Evolutionary conservation across 2,888 invertebrate species (phyloP), one percentile per base, ranked within the genome.

Genomic region (Drosophila yooni): DNA sequence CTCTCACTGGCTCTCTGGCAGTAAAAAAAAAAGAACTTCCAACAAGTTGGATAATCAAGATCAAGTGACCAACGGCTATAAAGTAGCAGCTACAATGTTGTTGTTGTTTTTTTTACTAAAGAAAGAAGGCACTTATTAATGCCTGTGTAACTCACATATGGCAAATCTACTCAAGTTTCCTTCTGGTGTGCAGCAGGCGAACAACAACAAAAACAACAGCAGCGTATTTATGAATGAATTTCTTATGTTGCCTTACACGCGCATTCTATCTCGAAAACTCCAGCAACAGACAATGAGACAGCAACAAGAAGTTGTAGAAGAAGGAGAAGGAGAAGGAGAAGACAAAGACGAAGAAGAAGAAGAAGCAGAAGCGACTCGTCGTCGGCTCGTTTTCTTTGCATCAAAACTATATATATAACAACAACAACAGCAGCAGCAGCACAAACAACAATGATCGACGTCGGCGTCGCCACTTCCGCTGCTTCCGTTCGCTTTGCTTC

Each of bases 161-260:
- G 88, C 73, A 71, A 76, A 64, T 76, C 89, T 89, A 88, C 84
- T 84, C 84, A 76, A 68, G 88, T 84, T 84, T 73, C 81, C 65
- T 70, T 61, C 71, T 70, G 65, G 48, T 46, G 46, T 46, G 46
- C 15, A 33, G 51, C 64, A 74, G 71, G 63, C 67, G 74, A 53
- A 36, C 53, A 52, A 46, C 53, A 60, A 43, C 21, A 73, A 38
- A 31, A 65, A 63, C 69, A 73, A 57, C 72, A 65, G 64, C 72
- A 68, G 51, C 59, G 68, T 80, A 83, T 85, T 92, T 88, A 92
- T 92, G 92, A 92, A 92, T 92, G 92, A 92, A 92, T 91, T 92
- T 92, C 89, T 92, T 82, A 72, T 88, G 89, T 92, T 92, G 92
- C 92, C 81, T 91, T 81, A 74, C 89, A 91, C 91, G 83, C 80